Conservation (phyloP, 2,113 vertebrate genomes). For the Istiophorus platypterus region DNA sequence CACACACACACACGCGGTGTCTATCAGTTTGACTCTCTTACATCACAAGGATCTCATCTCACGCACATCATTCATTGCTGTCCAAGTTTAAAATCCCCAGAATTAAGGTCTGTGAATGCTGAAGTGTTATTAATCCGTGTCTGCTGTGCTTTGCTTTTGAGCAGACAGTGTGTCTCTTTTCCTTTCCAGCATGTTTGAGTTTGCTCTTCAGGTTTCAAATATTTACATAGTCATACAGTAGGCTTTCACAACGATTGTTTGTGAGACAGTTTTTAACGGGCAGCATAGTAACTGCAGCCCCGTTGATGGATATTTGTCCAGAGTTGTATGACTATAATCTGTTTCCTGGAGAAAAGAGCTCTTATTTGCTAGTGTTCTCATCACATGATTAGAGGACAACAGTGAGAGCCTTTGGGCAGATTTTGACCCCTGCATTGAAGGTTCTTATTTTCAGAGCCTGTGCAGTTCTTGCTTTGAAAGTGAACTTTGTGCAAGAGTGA, state of each 20-base stretch:
- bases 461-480: slow-evolving; percentile 16
- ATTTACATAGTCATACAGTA: not conserved
- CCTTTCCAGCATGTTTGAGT: not conserved
- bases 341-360: slow-evolving; percentile 5
- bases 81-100: slow-evolving; percentile 17
- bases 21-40: not conserved
- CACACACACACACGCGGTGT: slow-evolving; percentile 18
- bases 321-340: slow-evolving; percentile 5
- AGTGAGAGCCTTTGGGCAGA: not conserved
- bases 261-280: not conserved
- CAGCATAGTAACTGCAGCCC: not conserved
- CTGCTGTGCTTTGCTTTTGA: not conserved
- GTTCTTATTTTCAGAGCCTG: slow-evolving; percentile 3
- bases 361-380: slow-evolving; percentile 21
- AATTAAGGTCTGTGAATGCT: slow-evolving; percentile 28
- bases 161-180: not conserved
- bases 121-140: slow-evolving; percentile 28
- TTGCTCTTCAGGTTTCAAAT: slow-evolving; percentile 24
- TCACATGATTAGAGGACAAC: not conserved
- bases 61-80: slow-evolving; percentile 7
- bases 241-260: not conserved
- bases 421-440: slow-evolving; percentile 9
- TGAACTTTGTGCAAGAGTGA: slow-evolving; percentile 19
- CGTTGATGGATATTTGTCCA: slow-evolving; percentile 15
- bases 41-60: slow-evolving; percentile 18